Conservation (phyloP, 1,140 invertebrate species). For the Brachystomella parvula region DNA sequence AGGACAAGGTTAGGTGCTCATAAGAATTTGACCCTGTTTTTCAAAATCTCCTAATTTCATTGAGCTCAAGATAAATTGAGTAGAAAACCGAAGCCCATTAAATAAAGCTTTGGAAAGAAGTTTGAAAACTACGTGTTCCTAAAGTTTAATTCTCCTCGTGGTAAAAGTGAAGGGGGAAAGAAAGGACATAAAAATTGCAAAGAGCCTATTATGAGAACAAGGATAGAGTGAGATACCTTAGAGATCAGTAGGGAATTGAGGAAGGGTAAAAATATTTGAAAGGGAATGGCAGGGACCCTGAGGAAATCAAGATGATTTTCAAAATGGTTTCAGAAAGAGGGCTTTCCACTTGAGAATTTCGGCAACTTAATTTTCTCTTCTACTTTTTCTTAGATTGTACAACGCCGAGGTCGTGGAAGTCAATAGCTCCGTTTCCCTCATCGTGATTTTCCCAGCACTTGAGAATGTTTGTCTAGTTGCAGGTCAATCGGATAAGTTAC, state of each 20-base stretch:
- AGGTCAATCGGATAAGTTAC: constrained; percentile 60
- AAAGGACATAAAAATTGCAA: constrained; percentile 2
- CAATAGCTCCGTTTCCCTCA: constrained; percentile 74
- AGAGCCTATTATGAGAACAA: neutral
- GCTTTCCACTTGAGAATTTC: too few species aligned
- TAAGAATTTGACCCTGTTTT: too few species aligned
- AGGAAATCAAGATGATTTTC: constrained; percentile 5
- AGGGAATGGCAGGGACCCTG: neutral
- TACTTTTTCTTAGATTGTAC: constrained; percentile 56
- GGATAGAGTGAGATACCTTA: neutral
- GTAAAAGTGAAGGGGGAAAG: too few species aligned
- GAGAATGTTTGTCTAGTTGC: constrained; percentile 85
- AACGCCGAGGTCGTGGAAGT: constrained; percentile 86
- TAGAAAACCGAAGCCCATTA: too few species aligned
- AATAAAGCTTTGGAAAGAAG: too few species aligned
- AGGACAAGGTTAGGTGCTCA: too few species aligned
- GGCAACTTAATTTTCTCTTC: neutral
- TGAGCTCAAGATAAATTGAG: too few species aligned
- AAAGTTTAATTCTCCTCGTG: too few species aligned
- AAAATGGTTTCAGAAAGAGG: neutral
- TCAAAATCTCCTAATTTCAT: too few species aligned
- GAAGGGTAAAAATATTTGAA: neutral
- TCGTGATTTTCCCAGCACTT: constrained; percentile 79
- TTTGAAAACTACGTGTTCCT: too few species aligned
- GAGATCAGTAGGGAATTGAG: neutral